Percentiles rank a stretch among this genome's conserved stretches.
Evolutionary conservation across 1,140 invertebrate genomes (phyloP).

Genomic region (Meloidogyne chitwoodi): DNA sequence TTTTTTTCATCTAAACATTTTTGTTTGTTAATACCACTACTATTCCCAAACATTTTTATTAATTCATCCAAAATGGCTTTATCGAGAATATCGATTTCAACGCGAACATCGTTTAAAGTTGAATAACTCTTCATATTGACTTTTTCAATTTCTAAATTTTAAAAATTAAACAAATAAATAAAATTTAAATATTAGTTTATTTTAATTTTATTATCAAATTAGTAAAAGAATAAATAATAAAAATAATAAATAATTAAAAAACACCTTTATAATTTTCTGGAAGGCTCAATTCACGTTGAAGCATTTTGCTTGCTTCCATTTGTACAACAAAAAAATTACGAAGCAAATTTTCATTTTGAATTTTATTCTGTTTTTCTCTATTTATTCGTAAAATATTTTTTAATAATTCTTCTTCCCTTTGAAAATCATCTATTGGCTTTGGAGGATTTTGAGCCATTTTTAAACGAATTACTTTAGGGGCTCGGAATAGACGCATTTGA

Average conservation of each 20-base stretch:
- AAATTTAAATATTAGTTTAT: background rate
- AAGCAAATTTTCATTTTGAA: background rate
- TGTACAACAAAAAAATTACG: background rate
- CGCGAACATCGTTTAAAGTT: background rate
- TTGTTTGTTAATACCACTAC: background rate
- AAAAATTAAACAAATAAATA: background rate
- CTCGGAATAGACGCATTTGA: background rate
- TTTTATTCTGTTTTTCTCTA: background rate
- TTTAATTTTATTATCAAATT: too few relatives aligned
- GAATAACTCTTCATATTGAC: background rate
- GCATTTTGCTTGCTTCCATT: background rate
- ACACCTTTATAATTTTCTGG: background rate
- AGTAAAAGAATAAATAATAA: too few relatives aligned
- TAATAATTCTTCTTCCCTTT: background rate
- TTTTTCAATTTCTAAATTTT: background rate
- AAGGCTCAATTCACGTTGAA: background rate
- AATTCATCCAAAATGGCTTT: background rate
- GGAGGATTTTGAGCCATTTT: background rate
- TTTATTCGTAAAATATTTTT: background rate
- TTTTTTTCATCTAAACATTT: background rate
- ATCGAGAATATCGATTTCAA: background rate
- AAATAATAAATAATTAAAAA: too few relatives aligned
- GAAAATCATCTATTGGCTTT: background rate
- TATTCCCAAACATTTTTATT: background rate
- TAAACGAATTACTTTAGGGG: background rate